Percentiles rank a stretch among this genome's conserved stretches.
Conservation (phyloP, 2,113 vertebrate genomes). For the Misgurnus anguillicaudatus region DNA sequence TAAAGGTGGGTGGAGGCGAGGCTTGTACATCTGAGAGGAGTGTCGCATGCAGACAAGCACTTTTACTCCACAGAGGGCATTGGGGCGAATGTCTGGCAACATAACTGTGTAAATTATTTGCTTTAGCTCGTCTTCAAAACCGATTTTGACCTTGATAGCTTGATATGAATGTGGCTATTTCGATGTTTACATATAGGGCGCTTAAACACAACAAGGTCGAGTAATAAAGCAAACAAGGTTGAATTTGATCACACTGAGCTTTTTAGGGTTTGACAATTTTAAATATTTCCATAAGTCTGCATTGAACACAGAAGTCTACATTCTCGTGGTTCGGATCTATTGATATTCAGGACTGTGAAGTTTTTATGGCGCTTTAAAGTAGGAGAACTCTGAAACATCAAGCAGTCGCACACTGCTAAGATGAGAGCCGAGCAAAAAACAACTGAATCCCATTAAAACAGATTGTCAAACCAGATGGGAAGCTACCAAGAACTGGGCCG, state of each 20-base stretch:
- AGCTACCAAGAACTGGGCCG: slow-evolving; percentile 69
- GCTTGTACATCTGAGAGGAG: slow-evolving; percentile 72
- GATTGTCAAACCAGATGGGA: slow-evolving; percentile 80
- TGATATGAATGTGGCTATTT: neutral
- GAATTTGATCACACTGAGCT: neutral
- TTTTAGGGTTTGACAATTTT: neutral
- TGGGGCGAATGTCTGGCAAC: slow-evolving; percentile 48
- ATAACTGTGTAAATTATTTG: slow-evolving; percentile 49
- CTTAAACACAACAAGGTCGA: too few species aligned
- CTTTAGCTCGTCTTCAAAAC: neutral
- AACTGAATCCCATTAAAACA: slow-evolving; percentile 78
- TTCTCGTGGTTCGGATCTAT: slow-evolving; percentile 41
- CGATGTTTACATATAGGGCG: too few species aligned
- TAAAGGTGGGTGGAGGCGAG: slow-evolving; percentile 60
- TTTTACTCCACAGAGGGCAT: slow-evolving; percentile 69
- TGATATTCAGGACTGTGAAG: slow-evolving; percentile 66
- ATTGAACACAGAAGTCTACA: slow-evolving; percentile 11
- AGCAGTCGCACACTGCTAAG: slow-evolving; percentile 61
- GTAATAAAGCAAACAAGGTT: neutral
- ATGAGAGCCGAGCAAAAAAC: slow-evolving; percentile 65
- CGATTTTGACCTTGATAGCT: slow-evolving; percentile 15
- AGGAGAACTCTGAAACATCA: slow-evolving; percentile 66
- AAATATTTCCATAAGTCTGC: slow-evolving; percentile 2
- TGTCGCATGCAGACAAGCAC: slow-evolving; percentile 70
- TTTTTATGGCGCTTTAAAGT: slow-evolving; percentile 65